A percentile compares a stretch with the other conserved stretches of the same genome.
Conservation (phyloP, 1,140 invertebrate species). For the Cephus cinctus region DNA sequence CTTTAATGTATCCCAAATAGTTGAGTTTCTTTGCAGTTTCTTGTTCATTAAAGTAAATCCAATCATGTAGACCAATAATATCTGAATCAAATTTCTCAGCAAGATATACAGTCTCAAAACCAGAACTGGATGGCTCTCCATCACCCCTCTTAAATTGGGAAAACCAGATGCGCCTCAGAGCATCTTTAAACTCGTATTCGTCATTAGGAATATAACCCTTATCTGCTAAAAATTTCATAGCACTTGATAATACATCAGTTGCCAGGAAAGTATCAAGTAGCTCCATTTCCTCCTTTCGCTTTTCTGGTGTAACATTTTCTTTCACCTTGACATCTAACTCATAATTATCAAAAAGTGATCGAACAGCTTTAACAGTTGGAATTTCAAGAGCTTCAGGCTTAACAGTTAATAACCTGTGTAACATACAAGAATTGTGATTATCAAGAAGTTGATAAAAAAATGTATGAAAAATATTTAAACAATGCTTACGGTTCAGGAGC, state of each 20-base stretch:
- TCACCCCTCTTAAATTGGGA: constrained; percentile 58
- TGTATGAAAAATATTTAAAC: no score
- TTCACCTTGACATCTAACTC: constrained; percentile 53
- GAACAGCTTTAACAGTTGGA: constrained; percentile 51
- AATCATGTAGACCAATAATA: constrained; percentile 64
- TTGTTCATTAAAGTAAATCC: constrained; percentile 62
- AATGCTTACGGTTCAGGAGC: constrained; percentile 49
- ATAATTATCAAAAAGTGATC: constrained; percentile 54
- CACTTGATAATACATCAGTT: constrained; percentile 60
- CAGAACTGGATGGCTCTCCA: constrained; percentile 55
- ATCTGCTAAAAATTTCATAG: constrained; percentile 59
- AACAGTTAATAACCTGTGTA: constrained; percentile 44
- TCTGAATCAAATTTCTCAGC: constrained; percentile 60
- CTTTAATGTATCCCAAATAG: constrained; percentile 60
- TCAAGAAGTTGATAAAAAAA: neutral
- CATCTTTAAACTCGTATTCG: constrained; percentile 55
- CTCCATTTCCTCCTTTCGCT: constrained; percentile 58
- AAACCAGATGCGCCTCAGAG: constrained; percentile 58
- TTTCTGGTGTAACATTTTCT: constrained; percentile 59
- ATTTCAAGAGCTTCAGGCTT: constrained; percentile 47
- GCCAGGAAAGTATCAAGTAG: constrained; percentile 61
- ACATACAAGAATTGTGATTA: neutral
- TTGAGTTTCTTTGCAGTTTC: constrained; percentile 55
- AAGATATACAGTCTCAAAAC: constrained; percentile 64
- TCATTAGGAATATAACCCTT: constrained; percentile 54